Evolutionary conservation across 2,113 vertebrate species (phyloP), one percentile per base, ranked within the genome.

Genomic region (Gallinago undulata): DNA sequence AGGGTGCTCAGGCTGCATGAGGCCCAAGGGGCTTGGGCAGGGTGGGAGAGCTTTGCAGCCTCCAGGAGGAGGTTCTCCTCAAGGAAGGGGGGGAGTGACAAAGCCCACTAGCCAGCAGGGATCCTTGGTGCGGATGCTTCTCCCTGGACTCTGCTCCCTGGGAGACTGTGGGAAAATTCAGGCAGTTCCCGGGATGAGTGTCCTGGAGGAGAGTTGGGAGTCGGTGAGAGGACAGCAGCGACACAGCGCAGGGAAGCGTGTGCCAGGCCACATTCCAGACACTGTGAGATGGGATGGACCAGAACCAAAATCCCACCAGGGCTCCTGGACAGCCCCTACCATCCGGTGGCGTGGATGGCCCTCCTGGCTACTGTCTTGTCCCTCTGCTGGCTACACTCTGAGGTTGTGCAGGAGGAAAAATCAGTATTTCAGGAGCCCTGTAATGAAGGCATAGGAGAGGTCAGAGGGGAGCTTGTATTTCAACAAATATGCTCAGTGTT

Each of bases 171-270:
- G 53, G 50, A 9, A 72, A 87, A 67, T 63, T 50, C 0, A 1
- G 28, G n/a, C 45, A 24, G 59, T 77, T 78, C 37, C 17, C 14
- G 25, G 60, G 69, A 28, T 21, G 23, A 47, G 11, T 5, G 8
- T 59, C n/a, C 23, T 37, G 23, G n/a, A 75, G 63, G 24, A 74
- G 45, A 37, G 7, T 0, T 48, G 45, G 21, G 64, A 89, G 22
- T 41, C 2, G 2, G 25, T 35, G 47, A 62, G 28, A 60, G 87
- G 76, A 66, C 37, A 91, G 22, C 25, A 88, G 57, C 2, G 4
- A 76, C 75, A 57, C 0, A 57, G 28, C 39, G 39, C 50, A 87
- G 1, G 2, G 19, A 48, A 66, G 3, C 1, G 1, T 33, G 21
- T 2, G 0, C 30, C 41, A 50, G 27, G 39, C 41, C 28, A 23